phyloP scores from a whole-genome alignment of 2,888 invertebrate species.

The Chrysolina haemoptera region DNA sequence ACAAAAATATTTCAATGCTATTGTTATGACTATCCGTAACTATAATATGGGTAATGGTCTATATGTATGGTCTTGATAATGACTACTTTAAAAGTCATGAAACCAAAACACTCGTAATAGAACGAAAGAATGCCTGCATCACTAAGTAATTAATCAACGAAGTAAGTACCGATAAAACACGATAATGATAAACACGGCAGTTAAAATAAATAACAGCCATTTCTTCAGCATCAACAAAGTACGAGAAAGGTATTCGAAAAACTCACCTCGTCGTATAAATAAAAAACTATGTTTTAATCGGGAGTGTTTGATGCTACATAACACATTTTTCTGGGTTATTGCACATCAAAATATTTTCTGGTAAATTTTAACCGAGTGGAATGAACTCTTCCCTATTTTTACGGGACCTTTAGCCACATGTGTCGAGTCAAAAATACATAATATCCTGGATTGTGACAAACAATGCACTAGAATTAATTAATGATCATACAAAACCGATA shows the following conservation, averaged over 20 bases:
- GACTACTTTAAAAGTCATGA: not conserved
- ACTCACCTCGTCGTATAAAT: not conserved
- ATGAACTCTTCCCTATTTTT: not conserved
- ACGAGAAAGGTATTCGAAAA: not conserved
- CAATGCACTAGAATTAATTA: slow-evolving; percentile 24
- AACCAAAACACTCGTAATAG: not conserved
- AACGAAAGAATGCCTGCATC: not conserved
- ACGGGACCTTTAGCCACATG: not conserved
- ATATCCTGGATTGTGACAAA: slow-evolving; percentile 25
- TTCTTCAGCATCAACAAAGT: too few relatives aligned
- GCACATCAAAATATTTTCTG: not conserved
- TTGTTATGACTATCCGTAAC: too few relatives aligned
- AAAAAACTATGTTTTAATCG: too few relatives aligned
- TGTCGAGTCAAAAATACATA: not conserved
- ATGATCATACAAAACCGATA: slow-evolving; percentile 32
- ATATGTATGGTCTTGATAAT: not conserved
- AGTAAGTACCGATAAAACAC: not conserved
- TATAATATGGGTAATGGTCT: too few relatives aligned
- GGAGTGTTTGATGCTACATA: not conserved
- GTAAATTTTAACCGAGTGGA: not conserved
- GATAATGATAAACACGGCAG: not conserved
- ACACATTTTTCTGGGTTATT: not conserved
- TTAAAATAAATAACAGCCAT: not conserved
- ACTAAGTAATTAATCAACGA: not conserved
- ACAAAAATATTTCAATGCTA: too few relatives aligned